A percentile compares a stretch with the other conserved stretches of the same genome.
Conservation (phyloP, 2,888 invertebrate genomes). For the Caenorhabditis auriculariae region DNA sequence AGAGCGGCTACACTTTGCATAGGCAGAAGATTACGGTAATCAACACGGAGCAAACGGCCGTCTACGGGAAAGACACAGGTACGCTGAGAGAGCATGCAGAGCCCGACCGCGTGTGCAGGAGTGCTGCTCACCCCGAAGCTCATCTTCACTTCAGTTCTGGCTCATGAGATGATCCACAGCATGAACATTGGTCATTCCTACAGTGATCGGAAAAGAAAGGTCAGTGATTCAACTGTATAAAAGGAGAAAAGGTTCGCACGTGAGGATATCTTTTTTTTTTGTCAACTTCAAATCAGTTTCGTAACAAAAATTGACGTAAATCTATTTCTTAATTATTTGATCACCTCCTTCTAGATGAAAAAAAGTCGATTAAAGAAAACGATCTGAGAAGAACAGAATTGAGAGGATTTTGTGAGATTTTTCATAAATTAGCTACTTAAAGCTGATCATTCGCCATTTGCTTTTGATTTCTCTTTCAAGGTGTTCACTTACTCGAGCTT, state of each 20-base stretch:
- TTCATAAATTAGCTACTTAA: neutral
- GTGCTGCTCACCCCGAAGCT: slow-evolving; percentile 57
- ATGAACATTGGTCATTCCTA: slow-evolving; percentile 62
- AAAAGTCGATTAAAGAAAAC: no score
- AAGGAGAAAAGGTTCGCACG: no score
- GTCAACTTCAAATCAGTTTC: no score
- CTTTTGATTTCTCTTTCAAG: no score
- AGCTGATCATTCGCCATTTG: neutral
- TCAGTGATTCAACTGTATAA: no score
- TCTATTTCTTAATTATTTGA: no score
- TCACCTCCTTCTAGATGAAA: no score
- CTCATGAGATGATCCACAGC: slow-evolving; percentile 62
- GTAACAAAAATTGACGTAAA: no score
- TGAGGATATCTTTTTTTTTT: no score
- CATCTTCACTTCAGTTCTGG: slow-evolving; percentile 53
- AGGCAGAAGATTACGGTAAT: slow-evolving; percentile 53
- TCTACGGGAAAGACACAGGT: slow-evolving; percentile 49
- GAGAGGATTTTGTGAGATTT: no score
- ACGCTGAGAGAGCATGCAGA: neutral
- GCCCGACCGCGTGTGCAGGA: slow-evolving; percentile 18
- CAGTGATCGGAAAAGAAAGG: slow-evolving; percentile 51
- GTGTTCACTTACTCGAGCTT: slow-evolving; percentile 54
- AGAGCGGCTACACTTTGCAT: slow-evolving; percentile 37
- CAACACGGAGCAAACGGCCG: slow-evolving; percentile 48
- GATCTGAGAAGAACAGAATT: no score